Base-by-base conservation (phyloP, 2,113 vertebrate species). In the Toxotes chatareus region DNA sequence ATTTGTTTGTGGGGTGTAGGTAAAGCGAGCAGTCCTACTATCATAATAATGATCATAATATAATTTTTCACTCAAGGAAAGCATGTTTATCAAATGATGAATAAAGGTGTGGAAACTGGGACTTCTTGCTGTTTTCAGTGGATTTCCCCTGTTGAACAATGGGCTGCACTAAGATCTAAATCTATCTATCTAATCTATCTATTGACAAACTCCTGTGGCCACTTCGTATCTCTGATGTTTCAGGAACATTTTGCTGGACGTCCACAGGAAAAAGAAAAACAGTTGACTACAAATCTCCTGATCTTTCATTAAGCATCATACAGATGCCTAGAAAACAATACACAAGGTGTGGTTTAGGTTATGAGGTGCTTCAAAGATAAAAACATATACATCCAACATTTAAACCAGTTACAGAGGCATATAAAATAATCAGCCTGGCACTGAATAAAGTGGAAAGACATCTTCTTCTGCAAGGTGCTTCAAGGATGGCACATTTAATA, bases 101-200 rank as follows among this genome's bases (percentile, higher is more conserved):
- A 55, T 42, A 51, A 46, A 53, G 76, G 73, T 49, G 47, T 47
- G 19, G 53, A 68, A 81, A 78, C 2, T 32, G 5, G 3, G 17
- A 27, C 71, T 6, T 40, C 32, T 12, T 44, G n/a, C 5, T 14
- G 11, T 49, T 73, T 27, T 68, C 1, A 42, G 36, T 11, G 8
- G 27, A 46, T 74, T 79, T 60, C 17, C 13, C 9, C 5, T 32
- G 7, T 21, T n/a, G 16, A 71, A 32, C 8, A 6, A 11, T 46
- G 27, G 27, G 40, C 62, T 42, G 38, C 4, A 65, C 32, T 70
- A 21, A 51, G 40, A 46, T 38, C 5, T 0, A 75, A 61, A 42
- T 27, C 27, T 27, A 27, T 27, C 27, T 27, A 27, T 27, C 27
- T 27, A 27, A 27, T 27, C 1, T 27, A 27, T 27, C 27, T 27